Conservation (phyloP, 2,113 vertebrate genomes). For the Stercorarius parasiticus region DNA sequence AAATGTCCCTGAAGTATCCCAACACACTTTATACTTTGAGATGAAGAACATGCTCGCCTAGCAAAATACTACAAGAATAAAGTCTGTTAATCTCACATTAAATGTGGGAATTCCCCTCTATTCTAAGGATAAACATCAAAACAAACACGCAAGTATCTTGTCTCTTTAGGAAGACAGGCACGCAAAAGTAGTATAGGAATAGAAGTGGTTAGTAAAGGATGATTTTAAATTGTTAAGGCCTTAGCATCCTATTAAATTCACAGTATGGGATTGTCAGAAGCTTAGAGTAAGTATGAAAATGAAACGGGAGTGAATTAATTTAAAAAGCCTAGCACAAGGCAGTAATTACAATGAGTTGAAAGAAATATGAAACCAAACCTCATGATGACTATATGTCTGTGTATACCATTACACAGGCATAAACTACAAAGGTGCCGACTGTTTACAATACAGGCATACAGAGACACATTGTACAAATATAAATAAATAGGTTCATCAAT, state of each 20-base stretch:
- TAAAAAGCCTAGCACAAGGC: neutral
- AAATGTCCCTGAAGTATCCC: neutral
- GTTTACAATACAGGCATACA: neutral
- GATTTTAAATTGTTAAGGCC: neutral
- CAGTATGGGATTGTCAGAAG: neutral
- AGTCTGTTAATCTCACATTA: neutral
- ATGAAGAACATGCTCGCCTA: neutral
- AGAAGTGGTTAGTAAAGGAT: neutral
- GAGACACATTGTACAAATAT: fast-evolving
- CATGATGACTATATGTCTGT: neutral
- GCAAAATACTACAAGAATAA: neutral
- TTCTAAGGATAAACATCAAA: neutral
- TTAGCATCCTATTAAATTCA: neutral
- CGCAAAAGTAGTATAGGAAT: neutral
- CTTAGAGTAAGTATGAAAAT: neutral
- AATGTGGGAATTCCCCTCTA: neutral
- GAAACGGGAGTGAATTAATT: neutral
- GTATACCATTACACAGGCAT: neutral
- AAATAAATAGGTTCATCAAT: neutral
- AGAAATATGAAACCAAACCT: neutral
- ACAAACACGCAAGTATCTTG: neutral
- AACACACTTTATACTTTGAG: neutral
- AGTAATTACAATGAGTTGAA: neutral
- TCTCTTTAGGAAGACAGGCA: neutral
- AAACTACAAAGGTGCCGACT: neutral